Base-by-base conservation (phyloP, 2,113 vertebrate genomes). In the Plotosus lineatus region DNA sequence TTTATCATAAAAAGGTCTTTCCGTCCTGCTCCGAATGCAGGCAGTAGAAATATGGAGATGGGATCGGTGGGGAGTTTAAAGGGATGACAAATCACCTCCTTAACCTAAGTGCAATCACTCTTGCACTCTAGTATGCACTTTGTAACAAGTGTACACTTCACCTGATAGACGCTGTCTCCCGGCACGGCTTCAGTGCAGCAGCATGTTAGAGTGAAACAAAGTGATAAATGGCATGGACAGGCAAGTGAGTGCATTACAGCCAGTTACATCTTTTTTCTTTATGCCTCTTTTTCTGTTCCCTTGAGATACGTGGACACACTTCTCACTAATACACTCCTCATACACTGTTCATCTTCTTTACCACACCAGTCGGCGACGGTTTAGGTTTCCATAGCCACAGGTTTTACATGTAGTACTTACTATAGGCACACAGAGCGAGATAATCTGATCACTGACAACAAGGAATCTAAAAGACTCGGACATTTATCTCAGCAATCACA, bases 351-450 rank as follows among this genome's bases (percentile, higher is more conserved):
- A 77, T 69, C 79, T 48, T 26, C 38, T 42, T 87, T 82, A 81
- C 84, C 84, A 79, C 77, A 84, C 77, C 83, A 83, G 85, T 85
- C 86, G 77, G 79, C 33, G 71, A 66, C 79, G 84, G 78, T 82
- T 83, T 84, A 73, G 75, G 14, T 74, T 33, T 60, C 51, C 53
- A 69, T 77, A 75, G 75, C 78, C 40, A 65, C 46, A 80, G 76
- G 75, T 75, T 84, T 86, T 78, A 75, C 84, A 79, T 84, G 77
- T 73, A 78, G 82, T 84, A 72, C 69, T 40, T 42, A 38, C 78
- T 63, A 36, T 56, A 81, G 68, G 78, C 68, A 75, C 51, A 82
- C 40, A 82, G 58, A 19, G 66, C 2, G 8, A 6, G n/a, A 71
- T 71, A 17, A 71, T 46, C 12, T 46, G 66, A 44, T 68, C 65